phyloP scores from a whole-genome alignment of 2,888 invertebrate genomes.

The Iphiclides podalirius region DNA sequence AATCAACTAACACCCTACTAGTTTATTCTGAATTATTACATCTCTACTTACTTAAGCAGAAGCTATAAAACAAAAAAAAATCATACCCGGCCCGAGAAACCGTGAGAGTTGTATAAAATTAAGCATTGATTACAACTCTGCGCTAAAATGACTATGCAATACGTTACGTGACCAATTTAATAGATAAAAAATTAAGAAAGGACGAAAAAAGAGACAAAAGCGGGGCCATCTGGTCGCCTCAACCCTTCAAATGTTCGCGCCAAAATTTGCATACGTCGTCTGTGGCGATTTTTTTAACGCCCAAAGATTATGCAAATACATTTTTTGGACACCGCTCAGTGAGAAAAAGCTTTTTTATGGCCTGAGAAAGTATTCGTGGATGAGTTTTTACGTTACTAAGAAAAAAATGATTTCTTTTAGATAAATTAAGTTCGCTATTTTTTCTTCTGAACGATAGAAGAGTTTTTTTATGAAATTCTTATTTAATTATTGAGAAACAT shows the following conservation, averaged over 20 bases:
- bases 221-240: conserved; percentile 42
- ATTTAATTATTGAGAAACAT: too few relatives aligned
- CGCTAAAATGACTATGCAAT: conserved; percentile 39
- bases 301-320: conserved; percentile 67
- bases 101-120: conserved; percentile 71
- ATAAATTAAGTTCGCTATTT: too few relatives aligned
- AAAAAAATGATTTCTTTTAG: too few relatives aligned
- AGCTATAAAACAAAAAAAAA: conserved; percentile 36
- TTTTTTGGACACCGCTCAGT: conserved; percentile 67
- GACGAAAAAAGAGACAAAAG: conserved; percentile 43
- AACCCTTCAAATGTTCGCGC: conserved; percentile 47
- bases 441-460: too few relatives aligned
- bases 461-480: too few relatives aligned
- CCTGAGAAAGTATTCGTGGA: conserved; percentile 38
- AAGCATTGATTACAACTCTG: conserved; percentile 35
- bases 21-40: too few relatives aligned
- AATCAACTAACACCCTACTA: too few relatives aligned
- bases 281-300: conserved; percentile 68
- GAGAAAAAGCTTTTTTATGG: conserved; percentile 47
- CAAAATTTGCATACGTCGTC: conserved; percentile 58
- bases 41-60: too few relatives aligned
- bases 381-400: conserved; percentile 26
- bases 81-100: conserved; percentile 33
- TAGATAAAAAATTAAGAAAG: conserved; percentile 40
- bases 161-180: conserved; percentile 70